Conservation (phyloP, 2,888 invertebrate genomes). For the Thereva nobilitata region DNA sequence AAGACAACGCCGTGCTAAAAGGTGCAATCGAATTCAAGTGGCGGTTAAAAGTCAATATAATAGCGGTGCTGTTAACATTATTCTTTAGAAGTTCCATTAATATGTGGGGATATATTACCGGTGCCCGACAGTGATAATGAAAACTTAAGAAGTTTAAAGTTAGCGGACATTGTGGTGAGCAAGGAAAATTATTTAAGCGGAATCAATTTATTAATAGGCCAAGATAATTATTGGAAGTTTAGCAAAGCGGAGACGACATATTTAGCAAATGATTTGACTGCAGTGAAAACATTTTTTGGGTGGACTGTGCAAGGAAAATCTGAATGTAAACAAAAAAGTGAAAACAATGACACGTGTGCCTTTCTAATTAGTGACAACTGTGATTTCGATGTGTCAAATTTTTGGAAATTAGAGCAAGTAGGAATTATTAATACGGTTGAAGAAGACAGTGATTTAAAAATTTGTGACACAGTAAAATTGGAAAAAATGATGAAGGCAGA, state of each 20-base stretch:
- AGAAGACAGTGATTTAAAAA: too few species aligned
- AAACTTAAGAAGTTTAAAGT: neutral
- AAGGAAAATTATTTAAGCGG: neutral
- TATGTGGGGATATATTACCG: slow-evolving; percentile 7
- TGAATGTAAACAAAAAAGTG: neutral
- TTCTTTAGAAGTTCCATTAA: too few species aligned
- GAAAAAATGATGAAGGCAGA: too few species aligned
- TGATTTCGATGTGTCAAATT: neutral
- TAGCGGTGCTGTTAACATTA: neutral
- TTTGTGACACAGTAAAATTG: too few species aligned
- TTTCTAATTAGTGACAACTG: neutral
- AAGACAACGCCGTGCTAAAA: too few species aligned
- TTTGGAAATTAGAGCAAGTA: too few species aligned
- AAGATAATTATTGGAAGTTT: slow-evolving; percentile 9
- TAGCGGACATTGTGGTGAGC: neutral
- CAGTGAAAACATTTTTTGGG: slow-evolving; percentile 3
- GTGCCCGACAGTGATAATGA: neutral
- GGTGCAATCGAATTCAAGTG: too few species aligned
- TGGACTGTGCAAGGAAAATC: slow-evolving; percentile 4
- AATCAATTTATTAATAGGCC: slow-evolving; percentile 1
- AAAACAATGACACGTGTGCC: neutral
- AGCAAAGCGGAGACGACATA: neutral
- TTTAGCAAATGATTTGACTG: neutral
- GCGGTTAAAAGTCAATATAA: neutral
- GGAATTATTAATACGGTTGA: too few species aligned